These are phyloP conservation scores for Bactericera cockerelli DNA, from an alignment of 1,140 invertebrate genomes.

Conservation along the genomic window DNA sequence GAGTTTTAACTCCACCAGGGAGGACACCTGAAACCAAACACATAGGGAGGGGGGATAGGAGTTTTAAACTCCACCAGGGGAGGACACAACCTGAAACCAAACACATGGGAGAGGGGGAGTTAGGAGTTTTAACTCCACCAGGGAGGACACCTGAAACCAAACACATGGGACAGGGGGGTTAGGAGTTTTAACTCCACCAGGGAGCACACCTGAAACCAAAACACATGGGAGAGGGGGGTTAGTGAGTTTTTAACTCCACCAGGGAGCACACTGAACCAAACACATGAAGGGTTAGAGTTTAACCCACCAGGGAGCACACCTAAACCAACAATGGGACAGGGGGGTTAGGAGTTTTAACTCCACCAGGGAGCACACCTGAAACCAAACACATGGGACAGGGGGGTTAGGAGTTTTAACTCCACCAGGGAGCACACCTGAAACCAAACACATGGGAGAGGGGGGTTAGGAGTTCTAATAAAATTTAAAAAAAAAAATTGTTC, in stretches of 20 bases:
- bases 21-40: constrained; percentile 31
- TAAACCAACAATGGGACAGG: constrained; percentile 29
- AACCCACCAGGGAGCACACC: constrained; percentile 43
- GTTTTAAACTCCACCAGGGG: constrained; percentile 53
- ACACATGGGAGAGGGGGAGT: constrained; percentile 38
- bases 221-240: constrained; percentile 38
- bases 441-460: constrained; percentile 36
- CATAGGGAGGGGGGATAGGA: constrained; percentile 43
- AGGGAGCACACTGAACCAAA: constrained; percentile 36
- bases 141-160: constrained; percentile 33
- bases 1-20: constrained; percentile 52
- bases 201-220: constrained; percentile 32
- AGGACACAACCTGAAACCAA: constrained; percentile 27
- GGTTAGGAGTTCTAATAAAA: constrained; percentile 44
- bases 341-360: constrained; percentile 48
- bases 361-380: constrained; percentile 41
- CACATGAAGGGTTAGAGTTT: constrained; percentile 45
- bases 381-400: constrained; percentile 37
- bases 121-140: constrained; percentile 53
- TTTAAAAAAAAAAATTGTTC: not conserved
- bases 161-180: constrained; percentile 40
- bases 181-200: constrained; percentile 54
- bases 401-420: constrained; percentile 46
- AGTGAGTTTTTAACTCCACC: constrained; percentile 51
- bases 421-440: constrained; percentile 41